Evolutionary conservation across 1,140 invertebrate genomes (phyloP).

Genomic region (Pomacea maculata): DNA sequence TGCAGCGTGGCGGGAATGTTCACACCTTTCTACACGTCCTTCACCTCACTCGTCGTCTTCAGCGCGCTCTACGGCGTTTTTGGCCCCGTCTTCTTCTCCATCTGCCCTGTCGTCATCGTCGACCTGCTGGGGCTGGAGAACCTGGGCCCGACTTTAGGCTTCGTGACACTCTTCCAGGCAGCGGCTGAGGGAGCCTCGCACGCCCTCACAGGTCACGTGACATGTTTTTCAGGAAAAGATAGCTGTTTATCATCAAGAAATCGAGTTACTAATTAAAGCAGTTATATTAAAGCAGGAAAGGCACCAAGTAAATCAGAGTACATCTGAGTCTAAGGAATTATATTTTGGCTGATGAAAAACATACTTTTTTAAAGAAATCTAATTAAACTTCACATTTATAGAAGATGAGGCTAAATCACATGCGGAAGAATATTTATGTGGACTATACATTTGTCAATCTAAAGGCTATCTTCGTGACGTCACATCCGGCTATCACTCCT

Average conservation of each 20-base stretch:
- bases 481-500: not conserved
- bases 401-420: too few relatives aligned
- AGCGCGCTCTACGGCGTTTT: slow-evolving; percentile 1
- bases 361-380: too few relatives aligned
- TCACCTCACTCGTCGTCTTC: not conserved
- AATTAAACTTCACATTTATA: too few relatives aligned
- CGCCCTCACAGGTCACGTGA: not conserved
- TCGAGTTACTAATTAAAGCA: too few relatives aligned
- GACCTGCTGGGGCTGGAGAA: slow-evolving; percentile 10
- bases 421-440: too few relatives aligned
- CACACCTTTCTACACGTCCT: not conserved
- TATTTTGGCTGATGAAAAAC: too few relatives aligned
- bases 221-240: too few relatives aligned
- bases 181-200: not conserved
- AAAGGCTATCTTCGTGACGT: not conserved
- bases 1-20: not conserved
- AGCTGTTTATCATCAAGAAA: too few relatives aligned
- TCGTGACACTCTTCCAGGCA: slow-evolving; percentile 1
- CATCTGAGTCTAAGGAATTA: too few relatives aligned
- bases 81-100: slow-evolving; percentile 13
- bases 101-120: slow-evolving; percentile 2
- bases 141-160: not conserved
- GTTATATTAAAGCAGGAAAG: too few relatives aligned
- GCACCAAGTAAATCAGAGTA: too few relatives aligned
- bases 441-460: not conserved